These are phyloP conservation scores for Julus scanicus DNA, from an alignment of 2,888 invertebrate species.

Conservation along the genomic window DNA sequence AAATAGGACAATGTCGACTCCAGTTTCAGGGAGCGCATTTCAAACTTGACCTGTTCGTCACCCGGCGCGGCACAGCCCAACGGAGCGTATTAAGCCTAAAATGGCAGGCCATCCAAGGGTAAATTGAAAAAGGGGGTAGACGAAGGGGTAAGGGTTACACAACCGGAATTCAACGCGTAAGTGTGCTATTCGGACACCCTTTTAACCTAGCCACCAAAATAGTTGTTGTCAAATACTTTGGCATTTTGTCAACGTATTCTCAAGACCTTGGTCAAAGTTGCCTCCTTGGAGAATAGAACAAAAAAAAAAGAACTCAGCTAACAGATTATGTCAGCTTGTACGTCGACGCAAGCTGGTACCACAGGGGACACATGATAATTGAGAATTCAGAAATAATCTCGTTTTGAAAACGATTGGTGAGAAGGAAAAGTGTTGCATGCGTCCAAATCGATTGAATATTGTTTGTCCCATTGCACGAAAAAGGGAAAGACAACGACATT, in stretches of 20 bases:
- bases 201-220: slow-evolving; percentile 24
- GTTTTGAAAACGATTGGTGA: neutral
- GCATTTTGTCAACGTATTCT: slow-evolving; percentile 20
- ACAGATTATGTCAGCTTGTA: neutral
- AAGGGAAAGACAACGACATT: neutral
- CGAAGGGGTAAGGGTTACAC: neutral
- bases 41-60: slow-evolving; percentile 28
- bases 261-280: slow-evolving; percentile 16
- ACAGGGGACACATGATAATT: neutral
- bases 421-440: neutral
- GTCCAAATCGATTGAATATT: slow-evolving; percentile 17
- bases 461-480: slow-evolving; percentile 2
- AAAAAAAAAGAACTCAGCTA: neutral
- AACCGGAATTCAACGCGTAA: neutral
- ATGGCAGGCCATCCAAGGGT: neutral
- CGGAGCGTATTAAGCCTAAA: too few species aligned
- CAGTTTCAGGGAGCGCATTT: slow-evolving; percentile 13
- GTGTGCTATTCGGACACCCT: slow-evolving; percentile 19
- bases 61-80: too few species aligned
- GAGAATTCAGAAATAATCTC: neutral
- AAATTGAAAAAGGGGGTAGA: neutral
- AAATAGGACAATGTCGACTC: slow-evolving; percentile 39
- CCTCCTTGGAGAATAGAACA: neutral
- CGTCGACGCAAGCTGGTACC: slow-evolving; percentile 13
- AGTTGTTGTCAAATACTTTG: neutral